These are phyloP conservation scores for Mongoloraphidia duomilia DNA, from an alignment of 2,888 invertebrate genomes.

Conservation along the genomic window DNA sequence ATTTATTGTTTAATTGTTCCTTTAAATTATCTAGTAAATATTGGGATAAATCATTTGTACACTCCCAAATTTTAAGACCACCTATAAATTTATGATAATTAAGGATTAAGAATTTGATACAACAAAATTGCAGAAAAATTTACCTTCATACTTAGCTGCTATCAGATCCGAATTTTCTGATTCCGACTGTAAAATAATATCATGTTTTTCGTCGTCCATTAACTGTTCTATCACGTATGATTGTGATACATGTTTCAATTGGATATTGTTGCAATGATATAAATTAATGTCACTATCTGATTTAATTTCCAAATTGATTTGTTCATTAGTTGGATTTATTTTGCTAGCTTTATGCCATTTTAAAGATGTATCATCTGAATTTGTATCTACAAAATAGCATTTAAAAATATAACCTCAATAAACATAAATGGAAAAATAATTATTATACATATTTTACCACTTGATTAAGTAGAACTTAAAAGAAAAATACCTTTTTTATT, in stretches of 20 bases:
- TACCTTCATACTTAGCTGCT: slow-evolving; percentile 68
- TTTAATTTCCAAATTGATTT: background rate
- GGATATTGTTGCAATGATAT: slow-evolving; percentile 30
- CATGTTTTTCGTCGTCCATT: slow-evolving; percentile 23
- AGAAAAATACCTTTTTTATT: too few relatives aligned
- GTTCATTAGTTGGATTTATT: slow-evolving; percentile 14
- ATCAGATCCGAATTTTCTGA: slow-evolving; percentile 58
- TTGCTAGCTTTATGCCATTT: background rate
- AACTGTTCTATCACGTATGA: slow-evolving; percentile 25
- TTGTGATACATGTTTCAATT: slow-evolving; percentile 34
- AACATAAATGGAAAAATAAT: too few relatives aligned
- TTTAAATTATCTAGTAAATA: slow-evolving; percentile 35
- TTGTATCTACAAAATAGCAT: too few relatives aligned
- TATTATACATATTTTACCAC: too few relatives aligned
- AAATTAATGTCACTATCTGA: slow-evolving; percentile 20
- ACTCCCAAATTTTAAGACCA: slow-evolving; percentile 93
- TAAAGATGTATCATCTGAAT: background rate
- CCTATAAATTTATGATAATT: slow-evolving; percentile 39
- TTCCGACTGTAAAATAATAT: slow-evolving; percentile 39
- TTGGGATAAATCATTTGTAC: slow-evolving; percentile 64
- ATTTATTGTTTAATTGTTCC: slow-evolving; percentile 30
- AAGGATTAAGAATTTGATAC: background rate
- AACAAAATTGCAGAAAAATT: background rate
- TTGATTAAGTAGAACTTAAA: too few relatives aligned
- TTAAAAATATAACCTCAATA: too few relatives aligned